Base-by-base conservation (phyloP, 2,113 vertebrate genomes). In the Zosterops hypoxanthus region DNA sequence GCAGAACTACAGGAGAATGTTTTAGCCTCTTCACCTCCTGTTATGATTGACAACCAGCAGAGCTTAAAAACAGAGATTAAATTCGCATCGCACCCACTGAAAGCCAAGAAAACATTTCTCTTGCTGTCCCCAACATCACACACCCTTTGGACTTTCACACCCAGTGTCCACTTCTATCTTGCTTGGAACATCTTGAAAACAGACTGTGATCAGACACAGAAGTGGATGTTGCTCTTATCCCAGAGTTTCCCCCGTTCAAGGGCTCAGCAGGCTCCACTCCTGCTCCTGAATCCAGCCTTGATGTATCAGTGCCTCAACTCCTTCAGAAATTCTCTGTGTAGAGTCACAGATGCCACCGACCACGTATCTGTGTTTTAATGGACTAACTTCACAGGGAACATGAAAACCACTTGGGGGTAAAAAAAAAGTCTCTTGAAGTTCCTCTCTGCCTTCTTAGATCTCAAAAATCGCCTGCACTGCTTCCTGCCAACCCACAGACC, bases 21-120 rank as follows among this genome's bases (percentile, higher is more conserved):
- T 86, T 96, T 88, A 83, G 72, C 92, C 94, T 97, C 56, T 77
- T 93, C 86, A 94, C 80, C 92, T 93, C 63, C 82, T 2, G 5
- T 63, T 83, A 80, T 39, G 81, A 96, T 1, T 90, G 88, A 88
- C 88, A 92, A 88, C 47, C 92, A 86, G 34, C 47, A 28, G 41
- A 84, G 61, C 64, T 81, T 83, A 70, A 78, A 63, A 29, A 52
- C 0, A 1, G 66, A 82, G 85, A 95, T 90, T 78, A 83, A 93
- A 88, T 34, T 90, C 47, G 5, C 64, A 78, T n/a, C 44, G 52
- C 49, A 60, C n/a, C 36, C 47, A 63, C 39, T 24, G 47, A 83
- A 52, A 83, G 52, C 52, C 75, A 86, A 60, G 42, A 47, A 56
- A 88, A 49, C 1, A 1, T 31, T 81, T 82, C 29, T 36, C 55